These are phyloP conservation scores for Ptychobarbus kaznakovi DNA, from an alignment of 2,797 vertebrate species.

Conservation along the genomic window DNA sequence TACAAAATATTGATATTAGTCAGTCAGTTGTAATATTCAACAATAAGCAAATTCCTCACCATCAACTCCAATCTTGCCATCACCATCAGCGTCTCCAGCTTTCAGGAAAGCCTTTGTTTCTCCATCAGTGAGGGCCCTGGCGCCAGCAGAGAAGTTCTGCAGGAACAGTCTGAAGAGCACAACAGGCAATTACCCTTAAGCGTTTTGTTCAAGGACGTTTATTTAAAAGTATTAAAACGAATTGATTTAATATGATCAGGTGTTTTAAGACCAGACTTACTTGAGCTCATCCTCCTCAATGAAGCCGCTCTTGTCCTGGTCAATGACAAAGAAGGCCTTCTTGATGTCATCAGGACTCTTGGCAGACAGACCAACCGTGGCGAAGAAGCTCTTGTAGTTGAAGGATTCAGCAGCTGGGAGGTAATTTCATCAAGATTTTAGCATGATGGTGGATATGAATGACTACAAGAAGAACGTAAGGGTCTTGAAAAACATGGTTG, in stretches of 20 bases:
- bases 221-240: background rate
- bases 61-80: slow-evolving; percentile 72
- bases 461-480: background rate
- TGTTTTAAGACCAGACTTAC: slow-evolving; percentile 61
- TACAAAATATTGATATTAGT: background rate
- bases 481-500: background rate
- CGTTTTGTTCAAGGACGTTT: background rate
- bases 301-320: slow-evolving; percentile 75
- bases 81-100: slow-evolving; percentile 71
- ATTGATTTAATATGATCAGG: background rate
- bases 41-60: slow-evolving; percentile 49
- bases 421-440: slow-evolving; percentile 8
- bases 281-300: slow-evolving; percentile 76
- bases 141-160: slow-evolving; percentile 69
- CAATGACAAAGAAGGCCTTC: slow-evolving; percentile 73
- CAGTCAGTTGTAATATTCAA: background rate
- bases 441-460: background rate
- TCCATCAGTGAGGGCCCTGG: slow-evolving; percentile 70
- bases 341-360: slow-evolving; percentile 70
- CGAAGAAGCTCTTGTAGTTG: slow-evolving; percentile 75
- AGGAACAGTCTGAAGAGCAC: slow-evolving; percentile 69
- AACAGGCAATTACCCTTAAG: background rate
- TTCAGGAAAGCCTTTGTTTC: slow-evolving; percentile 71
- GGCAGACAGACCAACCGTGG: slow-evolving; percentile 70
- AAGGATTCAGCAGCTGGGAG: slow-evolving; percentile 74